A percentile compares a stretch with the other conserved stretches of the same genome.
Conservation (phyloP, 2,888 invertebrate genomes). For the Volucella inanis region DNA sequence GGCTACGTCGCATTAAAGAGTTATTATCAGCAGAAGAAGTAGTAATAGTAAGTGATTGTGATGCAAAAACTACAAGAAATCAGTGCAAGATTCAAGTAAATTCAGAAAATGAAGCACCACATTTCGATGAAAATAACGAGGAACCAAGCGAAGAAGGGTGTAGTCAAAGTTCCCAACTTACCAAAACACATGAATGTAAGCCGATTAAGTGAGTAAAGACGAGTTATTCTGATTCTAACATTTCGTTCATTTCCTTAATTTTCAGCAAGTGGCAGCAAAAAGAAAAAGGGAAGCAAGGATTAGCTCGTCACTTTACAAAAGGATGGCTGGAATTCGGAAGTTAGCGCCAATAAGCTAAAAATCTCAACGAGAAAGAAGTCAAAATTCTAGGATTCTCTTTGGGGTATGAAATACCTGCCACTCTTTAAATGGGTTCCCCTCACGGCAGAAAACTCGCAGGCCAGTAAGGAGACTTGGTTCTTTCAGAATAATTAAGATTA, state of each 20-base stretch:
- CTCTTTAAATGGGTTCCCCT: constrained; percentile 98
- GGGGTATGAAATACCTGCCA: constrained; percentile 98
- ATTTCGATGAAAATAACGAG: constrained; percentile 69
- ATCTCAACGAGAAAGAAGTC: constrained; percentile 93
- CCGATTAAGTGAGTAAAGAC: constrained; percentile 91
- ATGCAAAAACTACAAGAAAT: constrained; percentile 23
- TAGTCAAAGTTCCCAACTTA: too few relatives aligned
- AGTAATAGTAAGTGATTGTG: not conserved
- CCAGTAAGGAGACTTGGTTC: constrained; percentile 94
- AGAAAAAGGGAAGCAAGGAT: constrained; percentile 83
- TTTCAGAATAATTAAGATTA: constrained; percentile 92
- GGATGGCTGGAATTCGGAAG: constrained; percentile 98
- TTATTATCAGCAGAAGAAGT: too few relatives aligned
- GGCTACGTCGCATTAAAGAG: not conserved
- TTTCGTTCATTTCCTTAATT: too few relatives aligned
- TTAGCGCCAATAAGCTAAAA: constrained; percentile 93
- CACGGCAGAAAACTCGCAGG: constrained; percentile 95
- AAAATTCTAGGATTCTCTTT: constrained; percentile 93
- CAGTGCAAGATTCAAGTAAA: constrained; percentile 24
- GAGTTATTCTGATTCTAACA: too few relatives aligned
- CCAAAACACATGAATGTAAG: too few relatives aligned
- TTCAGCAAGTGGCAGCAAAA: constrained; percentile 75
- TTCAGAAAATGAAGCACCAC: constrained; percentile 78
- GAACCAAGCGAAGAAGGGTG: constrained; percentile 32
- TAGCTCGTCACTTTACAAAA: constrained; percentile 89